Evolutionary conservation across 1,140 invertebrate genomes (phyloP), one percentile per base, ranked within the genome.

Genomic region (Chrysomallon squamiferum): DNA sequence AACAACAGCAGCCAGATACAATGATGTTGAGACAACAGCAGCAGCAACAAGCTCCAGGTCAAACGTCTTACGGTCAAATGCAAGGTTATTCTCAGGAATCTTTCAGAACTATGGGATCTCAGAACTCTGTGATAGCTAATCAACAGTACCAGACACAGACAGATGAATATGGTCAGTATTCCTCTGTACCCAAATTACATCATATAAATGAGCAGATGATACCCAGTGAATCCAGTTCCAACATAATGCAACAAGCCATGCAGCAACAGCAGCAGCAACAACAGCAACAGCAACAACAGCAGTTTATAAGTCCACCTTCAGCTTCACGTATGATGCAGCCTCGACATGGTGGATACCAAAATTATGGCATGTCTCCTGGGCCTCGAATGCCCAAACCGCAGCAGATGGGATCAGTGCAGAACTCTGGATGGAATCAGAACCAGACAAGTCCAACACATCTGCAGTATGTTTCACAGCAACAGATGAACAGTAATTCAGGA

Each of bases 381-480:
- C 59, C 65, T 18, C 52, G 56, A 18, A 65, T 65, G 62, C 20
- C 47, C 0, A 30, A 43, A 15, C 68, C 59, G 29, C 59, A 57
- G 15, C 63, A 70, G 43, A 60, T 67, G 69, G 49, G 61, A 41
- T 62, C 61, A 52, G 27, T 59, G 45, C 45, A 56, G 18, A 58
- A 52, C 18, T 43, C 18, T 5, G 62, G 62, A 11, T 69, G 65
- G 61, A 73, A 76, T 41, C 74, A 74, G 43, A 50, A 61, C 33
- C 68, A 73, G 49, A 67, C 64, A 13, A 76, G 76, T 54, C 68
- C 67, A n/a, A 66, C 68, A 11, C 60, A 67, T 43, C 59, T 43
- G 6, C 62, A 68, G 54, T 76, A 70, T 29, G 72, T 77, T 71
- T 52, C 76, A 50, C 82, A 70, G 69, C 49, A 49, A 52, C 63